phyloP scores from a whole-genome alignment of 1,140 invertebrate species.

The Pseudomyrmex sp. region DNA sequence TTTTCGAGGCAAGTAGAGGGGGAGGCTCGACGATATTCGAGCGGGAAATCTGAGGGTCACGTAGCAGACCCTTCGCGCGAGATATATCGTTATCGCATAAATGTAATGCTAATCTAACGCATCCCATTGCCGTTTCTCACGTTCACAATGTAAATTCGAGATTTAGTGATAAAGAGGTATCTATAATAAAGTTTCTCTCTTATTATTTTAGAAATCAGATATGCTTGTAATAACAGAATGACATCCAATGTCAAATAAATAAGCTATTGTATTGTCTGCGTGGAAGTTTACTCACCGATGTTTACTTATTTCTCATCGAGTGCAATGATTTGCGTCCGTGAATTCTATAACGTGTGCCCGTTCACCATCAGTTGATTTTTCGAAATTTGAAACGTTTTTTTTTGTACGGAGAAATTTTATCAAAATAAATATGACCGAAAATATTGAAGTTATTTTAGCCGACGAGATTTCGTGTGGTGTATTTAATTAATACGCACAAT shows the following conservation, averaged over 20 bases:
- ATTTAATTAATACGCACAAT: not conserved
- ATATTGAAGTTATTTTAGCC: too few relatives aligned
- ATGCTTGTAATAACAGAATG: too few relatives aligned
- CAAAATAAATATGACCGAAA: too few relatives aligned
- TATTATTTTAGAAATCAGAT: too few relatives aligned
- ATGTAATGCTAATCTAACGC: slow-evolving; percentile 17
- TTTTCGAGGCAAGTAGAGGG: slow-evolving; percentile 28
- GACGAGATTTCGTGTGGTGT: not conserved
- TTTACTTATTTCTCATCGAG: not conserved
- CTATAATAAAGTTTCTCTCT: too few relatives aligned
- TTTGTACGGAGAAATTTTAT: too few relatives aligned
- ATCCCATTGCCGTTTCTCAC: not conserved
- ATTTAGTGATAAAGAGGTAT: not conserved
- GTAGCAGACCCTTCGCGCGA: not conserved
- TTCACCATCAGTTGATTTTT: too few relatives aligned
- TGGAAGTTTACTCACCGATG: not conserved
- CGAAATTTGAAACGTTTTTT: too few relatives aligned
- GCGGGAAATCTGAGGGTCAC: slow-evolving; percentile 54
- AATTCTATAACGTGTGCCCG: too few relatives aligned
- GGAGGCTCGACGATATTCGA: slow-evolving; percentile 51
- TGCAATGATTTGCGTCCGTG: not conserved
- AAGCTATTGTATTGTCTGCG: too few relatives aligned
- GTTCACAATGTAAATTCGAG: not conserved
- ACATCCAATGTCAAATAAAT: too few relatives aligned
- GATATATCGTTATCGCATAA: slow-evolving; percentile 1